Evolutionary conservation across 2,797 vertebrate species (phyloP).

Genomic region (Muscicapa striata): DNA sequence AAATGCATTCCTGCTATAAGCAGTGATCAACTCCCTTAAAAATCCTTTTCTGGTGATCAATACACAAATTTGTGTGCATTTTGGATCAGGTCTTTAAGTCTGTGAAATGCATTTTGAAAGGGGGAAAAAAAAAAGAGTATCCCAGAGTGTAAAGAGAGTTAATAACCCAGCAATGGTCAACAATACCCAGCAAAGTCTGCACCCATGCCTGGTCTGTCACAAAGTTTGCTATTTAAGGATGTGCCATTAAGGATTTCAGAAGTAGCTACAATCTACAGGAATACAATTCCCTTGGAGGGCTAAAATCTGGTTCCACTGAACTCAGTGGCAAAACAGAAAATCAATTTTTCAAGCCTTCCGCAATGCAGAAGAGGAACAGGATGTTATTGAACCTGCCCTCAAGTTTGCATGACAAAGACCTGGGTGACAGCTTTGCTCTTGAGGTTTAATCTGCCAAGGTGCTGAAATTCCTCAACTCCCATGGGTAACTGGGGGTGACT

Average conservation of each 20-base stretch:
- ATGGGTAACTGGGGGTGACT: neutral
- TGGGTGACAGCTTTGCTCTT: neutral
- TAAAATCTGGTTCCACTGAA: neutral
- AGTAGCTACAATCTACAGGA: neutral
- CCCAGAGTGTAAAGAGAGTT: neutral
- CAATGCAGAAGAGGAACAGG: constrained; percentile 37
- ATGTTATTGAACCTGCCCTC: constrained; percentile 32
- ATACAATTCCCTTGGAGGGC: neutral
- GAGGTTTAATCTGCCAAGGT: neutral
- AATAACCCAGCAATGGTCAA: neutral
- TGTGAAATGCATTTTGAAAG: neutral
- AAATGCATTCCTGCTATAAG: neutral
- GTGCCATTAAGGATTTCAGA: constrained; percentile 10
- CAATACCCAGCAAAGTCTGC: neutral
- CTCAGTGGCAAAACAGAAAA: constrained; percentile 37
- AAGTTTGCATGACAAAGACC: constrained; percentile 42
- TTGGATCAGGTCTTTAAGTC: neutral
- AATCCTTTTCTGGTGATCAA: neutral
- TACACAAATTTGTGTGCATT: neutral
- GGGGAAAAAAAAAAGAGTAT: neutral
- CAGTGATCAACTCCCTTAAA: neutral
- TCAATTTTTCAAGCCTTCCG: constrained; percentile 28
- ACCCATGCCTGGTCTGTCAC: neutral
- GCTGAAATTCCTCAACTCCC: neutral
- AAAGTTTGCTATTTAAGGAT: neutral